Evolutionary conservation across 1,140 invertebrate species (phyloP), one percentile per base, ranked within the genome.

Genomic region (Dolichoris vasculosae): DNA sequence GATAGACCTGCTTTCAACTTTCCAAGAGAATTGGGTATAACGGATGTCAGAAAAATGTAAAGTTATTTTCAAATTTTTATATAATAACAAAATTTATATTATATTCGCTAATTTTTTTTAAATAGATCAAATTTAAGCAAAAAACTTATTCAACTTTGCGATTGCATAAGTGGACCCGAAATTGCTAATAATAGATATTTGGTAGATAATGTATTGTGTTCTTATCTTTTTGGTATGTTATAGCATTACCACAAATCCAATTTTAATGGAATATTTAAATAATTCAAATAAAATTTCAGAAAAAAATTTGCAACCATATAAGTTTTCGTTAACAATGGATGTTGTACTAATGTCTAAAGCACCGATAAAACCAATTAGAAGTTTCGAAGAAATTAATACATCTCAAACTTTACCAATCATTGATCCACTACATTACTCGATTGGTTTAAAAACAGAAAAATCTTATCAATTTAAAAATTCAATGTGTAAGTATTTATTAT

Each of bases 21-120:
- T 91, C 95, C 95, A 23, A 94, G 96, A 88, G 92, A 94, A 83
- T 96, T 95, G 90, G 97, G 97, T 32, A 96, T 98, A 63, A 95
- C 96, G 11, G 93, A 95, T 77, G 91, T 93, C 71, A 95, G 96
- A 90, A 94, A 94, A 93, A 96, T 95, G 97, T 98, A 95, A 94
- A 94, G 93, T 83, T 69, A 32, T 80, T 71, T 63, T 17, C 30
- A 71, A 85, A 40, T 63, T 71, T 77, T 26, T 59, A 67, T 35
- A 51, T 38, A 71, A 69, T 32, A 51, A 38, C n/a, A 43, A 2
- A 76, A 32, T 23, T 20, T 83, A 40, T 71, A 71, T 35, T 64
- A 17, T 46, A 3, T 55, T 78, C 40, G 2, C 8, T 30, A 81
- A 82, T 38, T 73, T 86, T 79, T 59, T 89, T 89, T 88, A 87